A percentile compares a stretch with the other conserved stretches of the same genome.
Evolutionary conservation across 2,797 vertebrate genomes (phyloP).

Genomic region (Tenualosa ilisha): DNA sequence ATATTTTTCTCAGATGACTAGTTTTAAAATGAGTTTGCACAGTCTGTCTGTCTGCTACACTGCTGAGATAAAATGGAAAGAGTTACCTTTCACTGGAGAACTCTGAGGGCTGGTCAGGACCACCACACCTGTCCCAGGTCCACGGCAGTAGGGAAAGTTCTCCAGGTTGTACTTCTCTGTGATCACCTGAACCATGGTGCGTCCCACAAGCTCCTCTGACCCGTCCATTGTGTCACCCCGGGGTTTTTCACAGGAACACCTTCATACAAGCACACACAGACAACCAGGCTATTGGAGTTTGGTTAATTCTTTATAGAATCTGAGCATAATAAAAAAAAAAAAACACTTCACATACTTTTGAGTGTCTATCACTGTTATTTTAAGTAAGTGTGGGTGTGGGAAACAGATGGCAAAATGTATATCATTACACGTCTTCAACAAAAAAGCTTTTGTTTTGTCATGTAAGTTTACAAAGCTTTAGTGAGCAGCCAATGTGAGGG

Average conservation of each 20-base stretch:
- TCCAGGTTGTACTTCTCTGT: slow-evolving; percentile 96
- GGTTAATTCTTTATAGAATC: neutral
- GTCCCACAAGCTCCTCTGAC: slow-evolving; percentile 79
- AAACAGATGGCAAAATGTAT: neutral
- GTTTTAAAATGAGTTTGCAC: neutral
- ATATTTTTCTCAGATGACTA: neutral
- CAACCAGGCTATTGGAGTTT: neutral
- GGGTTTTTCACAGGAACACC: neutral
- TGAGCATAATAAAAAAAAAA: neutral
- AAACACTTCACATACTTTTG: too few species aligned
- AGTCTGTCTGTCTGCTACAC: neutral
- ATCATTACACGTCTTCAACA: neutral
- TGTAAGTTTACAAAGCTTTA: neutral
- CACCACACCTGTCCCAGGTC: slow-evolving; percentile 87
- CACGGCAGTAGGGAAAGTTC: slow-evolving; percentile 91
- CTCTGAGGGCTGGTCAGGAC: slow-evolving; percentile 88
- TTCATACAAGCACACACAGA: neutral
- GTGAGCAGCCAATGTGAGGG: neutral
- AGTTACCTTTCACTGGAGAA: slow-evolving; percentile 91
- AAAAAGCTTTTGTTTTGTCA: neutral
- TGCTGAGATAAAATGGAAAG: too few species aligned
- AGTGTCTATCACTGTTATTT: neutral
- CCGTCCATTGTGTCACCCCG: slow-evolving; percentile 78
- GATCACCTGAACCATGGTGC: slow-evolving; percentile 92
- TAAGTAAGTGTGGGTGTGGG: neutral